phyloP scores from a whole-genome alignment of 2,888 invertebrate genomes.

The Teinopalpus imperialis region DNA sequence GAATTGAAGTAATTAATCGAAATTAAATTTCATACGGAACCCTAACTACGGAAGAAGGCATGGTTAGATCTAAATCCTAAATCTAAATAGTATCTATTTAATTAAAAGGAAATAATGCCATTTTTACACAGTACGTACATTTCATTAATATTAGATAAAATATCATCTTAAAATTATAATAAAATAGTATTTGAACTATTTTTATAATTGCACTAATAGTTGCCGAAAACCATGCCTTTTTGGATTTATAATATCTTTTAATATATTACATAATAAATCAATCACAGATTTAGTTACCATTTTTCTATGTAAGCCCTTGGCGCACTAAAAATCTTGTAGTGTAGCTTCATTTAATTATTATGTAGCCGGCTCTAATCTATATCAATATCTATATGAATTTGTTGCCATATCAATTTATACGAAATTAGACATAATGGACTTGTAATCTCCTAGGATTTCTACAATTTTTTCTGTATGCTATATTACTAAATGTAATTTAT shows the following conservation, averaged over 20 bases:
- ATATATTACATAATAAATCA: no score
- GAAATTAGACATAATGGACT: conserved; percentile 35
- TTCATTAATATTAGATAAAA: no score
- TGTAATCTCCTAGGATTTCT: conserved; percentile 68
- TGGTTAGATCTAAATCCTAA: no score
- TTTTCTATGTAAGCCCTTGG: conserved; percentile 6
- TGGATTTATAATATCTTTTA: no score
- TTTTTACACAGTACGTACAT: no score
- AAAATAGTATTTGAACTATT: no score
- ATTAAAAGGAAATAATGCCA: no score
- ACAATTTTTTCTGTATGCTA: conserved; percentile 48
- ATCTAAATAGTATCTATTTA: no score
- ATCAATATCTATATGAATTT: conserved; percentile 28
- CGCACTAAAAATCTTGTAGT: conserved; percentile 5
- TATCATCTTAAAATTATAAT: no score
- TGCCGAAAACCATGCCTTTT: no score
- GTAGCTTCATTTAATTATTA: conserved; percentile 26
- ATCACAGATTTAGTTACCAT: conserved; percentile 22
- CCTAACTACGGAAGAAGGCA: conserved; percentile 1
- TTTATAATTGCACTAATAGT: no score
- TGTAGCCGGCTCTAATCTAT: conserved; percentile 28
- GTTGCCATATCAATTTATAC: conserved; percentile 45
- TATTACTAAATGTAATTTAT: conserved; percentile 36
- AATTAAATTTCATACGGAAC: background rate
- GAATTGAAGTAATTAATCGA: no score